Conservation (phyloP, 2,113 vertebrate species). For the Carassius gibelio region DNA sequence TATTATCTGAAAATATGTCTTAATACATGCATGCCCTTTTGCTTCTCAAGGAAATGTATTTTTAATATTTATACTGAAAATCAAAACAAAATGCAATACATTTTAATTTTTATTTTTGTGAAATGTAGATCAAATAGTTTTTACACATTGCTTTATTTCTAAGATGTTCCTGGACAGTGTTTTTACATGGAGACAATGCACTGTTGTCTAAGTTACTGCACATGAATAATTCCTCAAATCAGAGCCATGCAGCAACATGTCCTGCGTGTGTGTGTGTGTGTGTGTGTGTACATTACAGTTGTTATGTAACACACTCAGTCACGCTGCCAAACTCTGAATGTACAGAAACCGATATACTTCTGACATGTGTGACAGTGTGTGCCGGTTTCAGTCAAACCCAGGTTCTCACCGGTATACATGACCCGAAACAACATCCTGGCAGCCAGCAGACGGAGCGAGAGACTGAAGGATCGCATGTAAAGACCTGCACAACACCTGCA, state of each 20-base stretch:
- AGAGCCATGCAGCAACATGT: constrained; percentile 29
- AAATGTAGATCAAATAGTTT: background rate
- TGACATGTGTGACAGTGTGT: background rate
- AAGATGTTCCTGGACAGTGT: too few species aligned
- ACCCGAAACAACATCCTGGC: constrained; percentile 1
- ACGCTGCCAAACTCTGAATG: background rate
- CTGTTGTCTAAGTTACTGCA: background rate
- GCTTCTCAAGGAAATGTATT: background rate
- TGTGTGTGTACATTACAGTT: background rate
- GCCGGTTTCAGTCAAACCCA: background rate
- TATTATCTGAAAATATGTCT: background rate
- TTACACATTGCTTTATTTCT: background rate
- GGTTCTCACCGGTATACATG: constrained; percentile 24
- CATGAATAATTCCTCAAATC: background rate
- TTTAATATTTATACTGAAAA: background rate
- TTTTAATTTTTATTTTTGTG: too few species aligned
- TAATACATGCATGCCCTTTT: background rate
- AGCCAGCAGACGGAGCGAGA: background rate
- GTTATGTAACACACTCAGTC: constrained; percentile 27
- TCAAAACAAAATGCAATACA: background rate
- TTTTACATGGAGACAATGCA: background rate
- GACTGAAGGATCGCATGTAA: background rate
- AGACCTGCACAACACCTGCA: constrained; percentile 4
- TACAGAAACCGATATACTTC: background rate
- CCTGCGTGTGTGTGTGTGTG: background rate